Base-by-base conservation (phyloP, 1,140 invertebrate genomes). In the Lepidurus arcticus region DNA sequence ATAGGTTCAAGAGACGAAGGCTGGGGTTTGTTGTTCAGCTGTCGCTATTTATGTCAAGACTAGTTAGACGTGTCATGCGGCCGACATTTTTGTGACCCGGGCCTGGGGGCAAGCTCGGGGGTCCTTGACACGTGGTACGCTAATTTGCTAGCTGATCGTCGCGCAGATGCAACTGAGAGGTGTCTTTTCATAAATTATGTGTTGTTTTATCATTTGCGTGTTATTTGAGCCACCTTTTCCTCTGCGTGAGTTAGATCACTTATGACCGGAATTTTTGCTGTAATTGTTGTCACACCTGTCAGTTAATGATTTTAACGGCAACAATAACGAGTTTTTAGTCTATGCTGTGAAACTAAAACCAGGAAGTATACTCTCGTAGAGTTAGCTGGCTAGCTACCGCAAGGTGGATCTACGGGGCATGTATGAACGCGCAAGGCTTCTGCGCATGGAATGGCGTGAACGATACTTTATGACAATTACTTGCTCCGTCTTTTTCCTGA, bases 251-350 rank as follows among this genome's bases (percentile, higher is more conserved):
- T 65, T 13, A 65, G 53, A 65, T 21, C 53, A 65, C 53, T 47
- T 47, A 47, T 65, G 16, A 1, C 21, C 13, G 16, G 16, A 11
- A n/a, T 65, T 65, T 65, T 65, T 65, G 11, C 13, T 9, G 47
- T 7, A 65, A 65, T 65, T 65, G n/a, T 65, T 65, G n/a, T 65
- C n/a, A 65, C n/a, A 65, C 53, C 53, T 65, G 53, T 65, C 53
- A 21, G 6, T 65, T 65, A 65, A 65, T 21, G 9, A 65, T 65
- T 0, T 13, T 65, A 65, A 65, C 13, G 13, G 13, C 13, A 65
- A 65, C 26, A 26, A 26, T 26, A 26, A 26, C 26, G 26, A 26
- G 26, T 26, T 26, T 26, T 26, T 26, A 26, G 26, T 26, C 26
- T 26, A 2, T 26, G 1, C 26, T 26, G 2, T 21, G 6, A 65